Percentiles rank a stretch among this genome's conserved stretches.
These are phyloP conservation scores for Cecropterus lyciades DNA, from an alignment of 1,140 invertebrate species.

Conservation along the genomic window DNA sequence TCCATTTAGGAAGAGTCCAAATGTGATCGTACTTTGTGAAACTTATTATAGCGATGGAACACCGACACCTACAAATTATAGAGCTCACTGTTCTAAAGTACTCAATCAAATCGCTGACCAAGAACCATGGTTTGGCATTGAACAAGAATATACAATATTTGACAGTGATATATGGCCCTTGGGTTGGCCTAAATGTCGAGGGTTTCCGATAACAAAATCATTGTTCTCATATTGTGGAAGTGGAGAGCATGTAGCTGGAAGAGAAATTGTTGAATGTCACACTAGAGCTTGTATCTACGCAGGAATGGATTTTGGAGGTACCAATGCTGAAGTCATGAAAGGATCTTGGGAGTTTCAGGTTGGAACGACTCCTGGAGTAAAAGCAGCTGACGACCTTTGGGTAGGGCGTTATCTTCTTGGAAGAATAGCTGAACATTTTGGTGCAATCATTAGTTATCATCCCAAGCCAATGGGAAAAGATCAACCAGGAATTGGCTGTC, in stretches of 20 bases:
- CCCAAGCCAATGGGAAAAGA: slow-evolving; percentile 95
- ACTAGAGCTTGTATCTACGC: slow-evolving; percentile 92
- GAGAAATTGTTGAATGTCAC: slow-evolving; percentile 93
- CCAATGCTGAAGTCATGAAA: slow-evolving; percentile 98
- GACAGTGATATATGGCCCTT: slow-evolving; percentile 91
- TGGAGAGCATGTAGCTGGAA: slow-evolving; percentile 94
- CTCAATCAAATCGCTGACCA: slow-evolving; percentile 89
- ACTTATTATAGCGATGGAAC: slow-evolving; percentile 69
- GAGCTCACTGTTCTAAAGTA: slow-evolving; percentile 89
- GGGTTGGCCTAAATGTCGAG: slow-evolving; percentile 95
- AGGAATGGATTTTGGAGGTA: slow-evolving; percentile 94
- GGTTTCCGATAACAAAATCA: slow-evolving; percentile 85
- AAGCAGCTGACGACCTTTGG: slow-evolving; percentile 96
- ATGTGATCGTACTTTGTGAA: slow-evolving; percentile 95
- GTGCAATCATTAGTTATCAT: slow-evolving; percentile 93
- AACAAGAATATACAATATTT: slow-evolving; percentile 93
- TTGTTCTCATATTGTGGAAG: slow-evolving; percentile 91
- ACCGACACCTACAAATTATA: slow-evolving; percentile 89
- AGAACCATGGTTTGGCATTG: slow-evolving; percentile 97
- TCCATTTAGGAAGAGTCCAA: slow-evolving; percentile 94
- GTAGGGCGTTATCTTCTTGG: slow-evolving; percentile 93
- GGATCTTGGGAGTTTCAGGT: slow-evolving; percentile 91
- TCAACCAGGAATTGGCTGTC: slow-evolving; percentile 97
- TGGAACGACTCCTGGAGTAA: slow-evolving; percentile 93
- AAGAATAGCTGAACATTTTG: slow-evolving; percentile 96